Base-by-base conservation (phyloP, 2,113 vertebrate species). In the Bos javanicus region DNA sequence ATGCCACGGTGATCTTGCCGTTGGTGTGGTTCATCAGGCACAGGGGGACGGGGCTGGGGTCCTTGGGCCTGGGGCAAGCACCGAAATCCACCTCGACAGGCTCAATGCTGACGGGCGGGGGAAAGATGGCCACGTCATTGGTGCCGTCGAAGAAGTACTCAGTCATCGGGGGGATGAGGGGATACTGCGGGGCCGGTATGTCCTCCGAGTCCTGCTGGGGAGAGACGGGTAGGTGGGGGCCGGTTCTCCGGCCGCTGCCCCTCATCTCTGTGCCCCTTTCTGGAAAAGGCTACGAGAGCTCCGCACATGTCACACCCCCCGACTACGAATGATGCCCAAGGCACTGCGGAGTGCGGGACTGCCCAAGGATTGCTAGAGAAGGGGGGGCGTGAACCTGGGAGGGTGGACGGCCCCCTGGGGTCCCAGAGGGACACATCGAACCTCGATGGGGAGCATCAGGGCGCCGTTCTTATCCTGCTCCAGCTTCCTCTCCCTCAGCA, bases 21-120 rank as follows among this genome's bases (percentile, higher is more conserved):
- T 99, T 99, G 43, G 99, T 99, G 96, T 99, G 98, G 98, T 99
- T 99, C 94, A 98, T 99, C 93, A 99, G 97, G 93, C 99, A 98
- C 80, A 99, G 98, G 30, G 98, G 98, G 82, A 98, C 95, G 0
- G 98, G 97, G 56, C 87, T 94, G 76, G 96, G 59, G 13, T 50
- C 33, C 54, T 97, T 91, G 33, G 97, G 98, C 0, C 94, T 95
- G 0, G 90, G 15, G 2, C 98, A 99, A 67, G 98, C 98, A 87
- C 99, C 98, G 94, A 99, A 99, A 87, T 99, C 98, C 17, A 99
- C 98, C 67, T 99, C 99, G 0, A 39, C 91, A 2, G 99, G 99
- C 57, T 98, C 98, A 97, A 99, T 96, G 11, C 98, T 99, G 56
- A 99, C 97, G 0, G 98, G 99, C 1, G 98, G 97, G 28, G 98